Percentiles rank a stretch among this genome's conserved stretches.
These are phyloP conservation scores for Gymnocypris eckloni DNA, from an alignment of 2,797 vertebrate species.

Conservation along the genomic window DNA sequence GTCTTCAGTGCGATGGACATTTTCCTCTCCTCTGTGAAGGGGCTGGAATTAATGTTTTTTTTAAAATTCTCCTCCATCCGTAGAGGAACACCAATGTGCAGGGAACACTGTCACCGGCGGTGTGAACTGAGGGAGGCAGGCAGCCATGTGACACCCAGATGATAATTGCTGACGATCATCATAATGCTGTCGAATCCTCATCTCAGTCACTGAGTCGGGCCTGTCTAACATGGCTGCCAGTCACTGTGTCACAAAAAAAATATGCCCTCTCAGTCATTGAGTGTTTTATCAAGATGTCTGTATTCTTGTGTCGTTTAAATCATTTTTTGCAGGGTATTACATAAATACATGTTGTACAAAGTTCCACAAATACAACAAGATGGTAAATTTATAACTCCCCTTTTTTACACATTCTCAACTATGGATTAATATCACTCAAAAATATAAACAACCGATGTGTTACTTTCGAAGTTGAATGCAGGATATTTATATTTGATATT, in stretches of 20 bases:
- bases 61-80: conserved; percentile 32
- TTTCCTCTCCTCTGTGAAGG: conserved; percentile 3
- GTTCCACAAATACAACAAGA: not conserved
- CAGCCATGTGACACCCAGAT: conserved; percentile 56
- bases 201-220: conserved; percentile 54
- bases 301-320: not conserved
- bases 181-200: conserved; percentile 49
- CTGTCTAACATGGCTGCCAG: conserved; percentile 49
- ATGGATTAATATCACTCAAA: not conserved
- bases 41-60: conserved; percentile 33
- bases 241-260: conserved; percentile 28
- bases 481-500: not conserved
- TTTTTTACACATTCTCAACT: not conserved
- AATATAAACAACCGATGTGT: not conserved
- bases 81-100: conserved; percentile 34
- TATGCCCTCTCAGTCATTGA: conserved; percentile 13
- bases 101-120: conserved; percentile 41
- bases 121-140: conserved; percentile 29
- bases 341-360: not conserved
- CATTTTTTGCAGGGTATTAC: not conserved
- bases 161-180: conserved; percentile 56
- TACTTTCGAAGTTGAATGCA: not conserved
- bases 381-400: not conserved
- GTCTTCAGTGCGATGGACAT: conserved; percentile 47
- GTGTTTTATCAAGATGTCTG: conserved; percentile 27